Evolutionary conservation across 1,140 invertebrate species (phyloP), one percentile per base, ranked within the genome.

Genomic region (Phthorimaea operculella): DNA sequence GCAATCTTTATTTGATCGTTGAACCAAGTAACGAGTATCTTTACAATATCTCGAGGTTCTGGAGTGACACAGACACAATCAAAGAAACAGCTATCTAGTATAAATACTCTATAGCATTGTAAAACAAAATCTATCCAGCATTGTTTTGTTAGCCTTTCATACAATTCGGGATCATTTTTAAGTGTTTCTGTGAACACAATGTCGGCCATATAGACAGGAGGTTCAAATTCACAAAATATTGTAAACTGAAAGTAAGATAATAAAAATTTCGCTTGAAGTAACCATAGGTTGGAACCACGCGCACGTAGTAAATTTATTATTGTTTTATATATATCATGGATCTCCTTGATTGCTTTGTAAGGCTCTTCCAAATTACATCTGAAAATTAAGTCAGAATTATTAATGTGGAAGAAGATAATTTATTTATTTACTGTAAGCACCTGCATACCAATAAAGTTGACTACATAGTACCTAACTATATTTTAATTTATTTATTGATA

Each of bases 81-180:
- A 60, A 79, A 80, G 58, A 82, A 82, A 55, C 81, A 85, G 51
- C 74, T 80, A 33, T 85, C 81, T 69, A 85, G 62, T 34, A 85
- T 61, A 56, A 85, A 85, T 16, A 81, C 79, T 68, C 82, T 85
- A 51, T 83, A 85, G 54, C 72, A 78, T 64, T 85, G 82, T 54
- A 83, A 62, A 64, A 85, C 76, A 50, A 84, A 81, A 59, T 84
- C 81, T 33, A 83, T 60, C 81, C 81, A 84, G 56, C 75, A 72
- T 70, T 85, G 82, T 63, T 85, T 85, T 51, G 66, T 80, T 48
- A 85, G 58, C 64, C 79, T 75, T n/a, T 78, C 59, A 54, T 71
- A 84, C 52, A 81, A 60, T 14, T 52, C 55, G 11, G 57, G 49
- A 55, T 83, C 69, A n/a, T 54, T 57, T 64, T 72, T 45, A 3